Evolutionary conservation across 2,797 vertebrate genomes (phyloP).

Genomic region (Lophura swinhoii): DNA sequence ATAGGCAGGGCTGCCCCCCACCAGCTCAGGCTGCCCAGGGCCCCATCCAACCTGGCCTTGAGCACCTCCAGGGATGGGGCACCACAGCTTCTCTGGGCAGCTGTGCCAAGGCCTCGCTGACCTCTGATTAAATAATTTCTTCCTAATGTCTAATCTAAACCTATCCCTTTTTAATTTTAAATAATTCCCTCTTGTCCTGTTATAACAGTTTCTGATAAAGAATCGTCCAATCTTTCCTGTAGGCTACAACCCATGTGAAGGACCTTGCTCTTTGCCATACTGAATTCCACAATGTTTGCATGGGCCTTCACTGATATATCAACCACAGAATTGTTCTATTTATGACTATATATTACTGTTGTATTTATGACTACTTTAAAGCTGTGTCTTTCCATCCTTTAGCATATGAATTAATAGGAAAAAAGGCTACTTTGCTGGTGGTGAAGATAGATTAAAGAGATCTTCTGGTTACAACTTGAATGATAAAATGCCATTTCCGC

Average conservation of each 20-base stretch:
- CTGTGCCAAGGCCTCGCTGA: not conserved
- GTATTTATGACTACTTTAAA: not conserved
- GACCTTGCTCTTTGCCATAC: not conserved
- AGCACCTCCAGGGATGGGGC: not conserved
- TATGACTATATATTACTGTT: not conserved
- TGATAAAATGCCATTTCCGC: not conserved
- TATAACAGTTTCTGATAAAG: not conserved
- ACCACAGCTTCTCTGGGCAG: not conserved
- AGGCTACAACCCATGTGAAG: not conserved
- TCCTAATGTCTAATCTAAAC: not conserved
- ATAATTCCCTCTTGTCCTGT: not conserved
- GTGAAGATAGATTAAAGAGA: not conserved
- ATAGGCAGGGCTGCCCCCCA: not conserved
- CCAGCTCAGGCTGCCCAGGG: not conserved
- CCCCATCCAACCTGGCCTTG: not conserved
- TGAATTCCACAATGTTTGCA: not conserved
- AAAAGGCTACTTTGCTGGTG: not conserved
- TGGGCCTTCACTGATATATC: not conserved
- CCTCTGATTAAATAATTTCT: not conserved
- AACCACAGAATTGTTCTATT: not conserved
- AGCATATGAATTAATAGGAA: constrained; percentile 2
- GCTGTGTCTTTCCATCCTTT: not conserved
- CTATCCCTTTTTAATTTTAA: not conserved
- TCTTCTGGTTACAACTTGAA: not conserved
- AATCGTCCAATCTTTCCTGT: not conserved